phyloP scores from a whole-genome alignment of 2,797 vertebrate species.

The Triplophysa bombifrons region DNA sequence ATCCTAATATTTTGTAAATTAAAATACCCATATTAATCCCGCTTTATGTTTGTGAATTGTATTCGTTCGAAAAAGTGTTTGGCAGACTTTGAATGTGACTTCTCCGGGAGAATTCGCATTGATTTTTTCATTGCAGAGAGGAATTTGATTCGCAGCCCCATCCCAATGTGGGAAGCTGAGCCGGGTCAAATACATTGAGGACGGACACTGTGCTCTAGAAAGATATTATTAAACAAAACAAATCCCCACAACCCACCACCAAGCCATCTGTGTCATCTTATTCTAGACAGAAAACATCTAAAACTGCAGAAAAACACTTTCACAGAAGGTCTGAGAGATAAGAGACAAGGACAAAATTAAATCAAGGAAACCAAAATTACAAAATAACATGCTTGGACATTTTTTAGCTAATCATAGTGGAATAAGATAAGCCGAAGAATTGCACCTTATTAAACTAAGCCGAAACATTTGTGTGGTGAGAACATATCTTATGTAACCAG shows the following conservation, averaged over 20 bases:
- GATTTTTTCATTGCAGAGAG: constrained; percentile 50
- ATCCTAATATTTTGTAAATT: not conserved
- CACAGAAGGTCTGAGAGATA: not conserved
- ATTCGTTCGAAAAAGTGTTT: constrained; percentile 7
- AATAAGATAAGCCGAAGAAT: not conserved
- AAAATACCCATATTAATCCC: not conserved
- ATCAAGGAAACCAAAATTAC: not conserved
- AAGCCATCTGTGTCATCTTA: constrained; percentile 22
- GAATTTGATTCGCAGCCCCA: constrained; percentile 46
- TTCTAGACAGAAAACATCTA: not conserved
- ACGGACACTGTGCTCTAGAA: constrained; percentile 35
- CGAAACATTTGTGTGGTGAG: constrained; percentile 53
- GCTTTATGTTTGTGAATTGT: not conserved
- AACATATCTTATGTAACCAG: constrained; percentile 64
- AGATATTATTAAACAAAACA: constrained; percentile 26
- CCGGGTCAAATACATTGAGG: constrained; percentile 32
- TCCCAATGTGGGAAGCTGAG: not conserved
- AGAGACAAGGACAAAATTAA: constrained; percentile 5
- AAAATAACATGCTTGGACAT: not conserved
- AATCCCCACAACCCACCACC: constrained; percentile 6
- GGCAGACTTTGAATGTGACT: not conserved
- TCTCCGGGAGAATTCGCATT: constrained; percentile 32
- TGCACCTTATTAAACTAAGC: not conserved
- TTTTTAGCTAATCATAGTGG: not conserved
- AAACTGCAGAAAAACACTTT: not conserved